Evolutionary conservation across 2,888 invertebrate genomes (phyloP).

Genomic region (Drosophila crucigera): DNA sequence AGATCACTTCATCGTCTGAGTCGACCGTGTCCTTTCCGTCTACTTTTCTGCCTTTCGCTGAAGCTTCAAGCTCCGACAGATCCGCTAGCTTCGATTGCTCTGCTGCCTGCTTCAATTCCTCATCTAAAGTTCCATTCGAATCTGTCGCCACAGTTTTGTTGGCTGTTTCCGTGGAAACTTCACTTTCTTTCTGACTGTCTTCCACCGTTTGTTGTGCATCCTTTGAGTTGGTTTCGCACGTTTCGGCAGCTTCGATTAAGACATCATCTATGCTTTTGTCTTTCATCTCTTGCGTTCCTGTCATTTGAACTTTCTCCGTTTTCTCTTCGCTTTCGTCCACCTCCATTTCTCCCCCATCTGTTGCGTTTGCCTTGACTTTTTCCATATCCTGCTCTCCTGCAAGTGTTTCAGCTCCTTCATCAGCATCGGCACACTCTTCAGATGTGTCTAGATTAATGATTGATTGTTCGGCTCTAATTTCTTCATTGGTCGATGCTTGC

Average conservation of each 20-base stretch:
- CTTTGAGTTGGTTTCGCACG: not conserved
- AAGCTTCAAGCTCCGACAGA: not conserved
- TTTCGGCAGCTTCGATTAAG: constrained; percentile 2
- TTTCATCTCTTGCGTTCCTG: constrained; percentile 25
- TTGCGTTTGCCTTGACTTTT: not conserved
- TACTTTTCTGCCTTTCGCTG: not conserved
- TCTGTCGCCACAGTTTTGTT: not conserved
- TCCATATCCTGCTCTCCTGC: not conserved
- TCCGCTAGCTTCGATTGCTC: not conserved
- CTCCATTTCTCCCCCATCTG: not conserved
- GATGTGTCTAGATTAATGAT: constrained; percentile 63
- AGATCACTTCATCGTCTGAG: constrained; percentile 79
- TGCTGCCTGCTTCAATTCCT: not conserved
- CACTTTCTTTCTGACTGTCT: constrained; percentile 1
- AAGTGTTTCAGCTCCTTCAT: not conserved
- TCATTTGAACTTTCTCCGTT: not conserved
- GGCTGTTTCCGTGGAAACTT: not conserved
- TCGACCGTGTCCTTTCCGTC: constrained; percentile 36
- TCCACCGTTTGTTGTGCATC: not conserved
- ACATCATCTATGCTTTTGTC: constrained; percentile 12
- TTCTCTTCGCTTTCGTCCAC: not conserved
- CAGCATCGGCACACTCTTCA: constrained; percentile 34
- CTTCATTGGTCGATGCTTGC: not conserved
- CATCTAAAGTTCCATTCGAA: constrained; percentile 10
- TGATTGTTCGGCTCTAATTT: not conserved